Conservation (phyloP, 1,140 invertebrate genomes). For the Camponotus vicinus region DNA sequence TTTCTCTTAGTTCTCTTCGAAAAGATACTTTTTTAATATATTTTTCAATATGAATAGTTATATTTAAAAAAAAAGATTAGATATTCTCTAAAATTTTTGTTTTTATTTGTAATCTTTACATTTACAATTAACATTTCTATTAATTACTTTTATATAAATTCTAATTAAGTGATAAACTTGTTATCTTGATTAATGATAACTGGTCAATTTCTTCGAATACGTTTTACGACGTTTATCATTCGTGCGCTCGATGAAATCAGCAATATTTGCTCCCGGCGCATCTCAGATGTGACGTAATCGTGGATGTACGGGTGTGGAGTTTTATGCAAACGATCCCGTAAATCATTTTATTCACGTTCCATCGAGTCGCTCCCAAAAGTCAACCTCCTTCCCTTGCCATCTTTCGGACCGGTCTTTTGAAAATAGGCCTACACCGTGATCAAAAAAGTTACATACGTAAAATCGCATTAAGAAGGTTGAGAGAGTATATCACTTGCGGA, state of each 20-base stretch:
- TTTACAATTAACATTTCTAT: neutral
- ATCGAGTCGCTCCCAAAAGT: slow-evolving; percentile 53
- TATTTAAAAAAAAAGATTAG: neutral
- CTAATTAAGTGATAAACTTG: neutral
- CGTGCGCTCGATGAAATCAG: slow-evolving; percentile 41
- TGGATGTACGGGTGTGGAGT: slow-evolving; percentile 49
- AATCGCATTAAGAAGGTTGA: slow-evolving; percentile 31
- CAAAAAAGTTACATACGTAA: slow-evolving; percentile 17
- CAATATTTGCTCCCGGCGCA: slow-evolving; percentile 12
- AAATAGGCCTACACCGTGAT: slow-evolving; percentile 27
- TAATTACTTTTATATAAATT: neutral
- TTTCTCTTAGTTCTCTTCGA: neutral
- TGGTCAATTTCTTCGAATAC: neutral
- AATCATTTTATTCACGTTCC: slow-evolving; percentile 60
- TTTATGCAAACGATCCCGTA: slow-evolving; percentile 59
- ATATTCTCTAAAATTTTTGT: neutral
- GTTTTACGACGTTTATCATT: neutral
- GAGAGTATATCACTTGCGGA: slow-evolving; percentile 12
- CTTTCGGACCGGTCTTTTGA: slow-evolving; percentile 38
- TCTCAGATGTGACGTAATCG: slow-evolving; percentile 57
- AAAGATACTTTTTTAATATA: neutral
- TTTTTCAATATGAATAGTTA: neutral
- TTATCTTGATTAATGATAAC: neutral
- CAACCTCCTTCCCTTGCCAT: slow-evolving; percentile 28
- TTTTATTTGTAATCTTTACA: neutral